Evolutionary conservation across 2,113 vertebrate genomes (phyloP).

Genomic region (Marcusenius ussheri): DNA sequence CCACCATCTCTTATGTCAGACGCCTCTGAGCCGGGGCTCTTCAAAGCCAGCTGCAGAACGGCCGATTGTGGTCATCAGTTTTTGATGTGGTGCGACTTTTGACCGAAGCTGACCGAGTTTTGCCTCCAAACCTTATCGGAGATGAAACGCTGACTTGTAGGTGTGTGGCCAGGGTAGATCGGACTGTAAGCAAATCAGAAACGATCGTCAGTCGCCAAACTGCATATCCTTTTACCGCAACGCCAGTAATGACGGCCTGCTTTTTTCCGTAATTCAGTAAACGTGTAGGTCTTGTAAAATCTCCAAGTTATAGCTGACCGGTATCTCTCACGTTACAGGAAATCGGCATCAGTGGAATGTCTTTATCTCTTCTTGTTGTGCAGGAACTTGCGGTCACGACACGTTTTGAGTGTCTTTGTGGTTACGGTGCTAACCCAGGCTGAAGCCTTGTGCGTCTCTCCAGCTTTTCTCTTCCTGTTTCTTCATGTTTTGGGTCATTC

Average conservation of each 20-base stretch:
- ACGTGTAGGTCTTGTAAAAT: background rate
- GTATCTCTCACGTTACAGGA: constrained; percentile 1
- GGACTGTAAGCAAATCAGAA: background rate
- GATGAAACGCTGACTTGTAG: background rate
- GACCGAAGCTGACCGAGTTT: background rate
- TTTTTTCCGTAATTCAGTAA: background rate
- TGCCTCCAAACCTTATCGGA: background rate
- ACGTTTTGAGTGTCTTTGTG: background rate
- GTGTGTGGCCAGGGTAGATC: background rate
- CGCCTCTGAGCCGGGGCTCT: background rate
- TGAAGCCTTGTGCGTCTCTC: background rate
- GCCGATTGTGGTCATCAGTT: background rate
- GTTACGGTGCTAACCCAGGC: background rate
- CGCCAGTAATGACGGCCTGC: background rate
- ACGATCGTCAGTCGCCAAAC: background rate
- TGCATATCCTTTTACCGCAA: background rate
- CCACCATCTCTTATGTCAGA: background rate
- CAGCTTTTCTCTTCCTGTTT: background rate
- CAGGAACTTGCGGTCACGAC: background rate
- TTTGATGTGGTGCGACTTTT: background rate
- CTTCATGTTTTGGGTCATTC: background rate
- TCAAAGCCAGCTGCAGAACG: background rate
- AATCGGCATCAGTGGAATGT: background rate
- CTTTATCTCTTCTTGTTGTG: background rate
- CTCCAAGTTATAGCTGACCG: background rate